These are phyloP conservation scores for Xiphydria camelus DNA, from an alignment of 2,888 invertebrate genomes.

Conservation along the genomic window DNA sequence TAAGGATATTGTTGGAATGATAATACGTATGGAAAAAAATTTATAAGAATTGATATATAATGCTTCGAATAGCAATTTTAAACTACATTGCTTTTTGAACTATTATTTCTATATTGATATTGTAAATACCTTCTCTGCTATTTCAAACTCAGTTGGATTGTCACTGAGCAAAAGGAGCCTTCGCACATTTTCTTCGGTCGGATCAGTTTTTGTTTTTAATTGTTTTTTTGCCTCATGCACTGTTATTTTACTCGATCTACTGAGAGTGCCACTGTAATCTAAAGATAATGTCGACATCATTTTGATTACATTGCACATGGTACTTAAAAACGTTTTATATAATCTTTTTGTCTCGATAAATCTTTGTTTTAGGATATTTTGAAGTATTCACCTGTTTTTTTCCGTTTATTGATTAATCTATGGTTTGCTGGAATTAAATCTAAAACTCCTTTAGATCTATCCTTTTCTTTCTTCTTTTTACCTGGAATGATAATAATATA, in stretches of 20 bases:
- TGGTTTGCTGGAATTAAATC: slow-evolving; percentile 49
- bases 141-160: slow-evolving; percentile 50
- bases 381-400: slow-evolving; percentile 40
- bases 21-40: slow-evolving; percentile 1
- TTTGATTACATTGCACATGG: neutral
- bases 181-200: slow-evolving; percentile 59
- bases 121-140: slow-evolving; percentile 59
- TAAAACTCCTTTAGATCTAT: slow-evolving; percentile 43
- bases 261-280: slow-evolving; percentile 26
- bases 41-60: no score
- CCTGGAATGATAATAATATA: no score
- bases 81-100: no score
- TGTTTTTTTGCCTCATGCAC: slow-evolving; percentile 42
- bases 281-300: slow-evolving; percentile 20
- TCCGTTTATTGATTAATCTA: slow-evolving; percentile 35
- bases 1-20: neutral
- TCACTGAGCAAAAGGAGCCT: slow-evolving; percentile 60
- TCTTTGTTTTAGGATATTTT: neutral
- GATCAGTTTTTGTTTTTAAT: slow-evolving; percentile 38
- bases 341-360: no score
- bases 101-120: slow-evolving; percentile 4
- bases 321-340: no score
- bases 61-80: no score
- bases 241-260: slow-evolving; percentile 35
- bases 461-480: slow-evolving; percentile 44